Percentiles rank a stretch among this genome's conserved stretches.
These are phyloP conservation scores for Sthenelais limicola DNA, from an alignment of 2,888 invertebrate species.

Conservation along the genomic window DNA sequence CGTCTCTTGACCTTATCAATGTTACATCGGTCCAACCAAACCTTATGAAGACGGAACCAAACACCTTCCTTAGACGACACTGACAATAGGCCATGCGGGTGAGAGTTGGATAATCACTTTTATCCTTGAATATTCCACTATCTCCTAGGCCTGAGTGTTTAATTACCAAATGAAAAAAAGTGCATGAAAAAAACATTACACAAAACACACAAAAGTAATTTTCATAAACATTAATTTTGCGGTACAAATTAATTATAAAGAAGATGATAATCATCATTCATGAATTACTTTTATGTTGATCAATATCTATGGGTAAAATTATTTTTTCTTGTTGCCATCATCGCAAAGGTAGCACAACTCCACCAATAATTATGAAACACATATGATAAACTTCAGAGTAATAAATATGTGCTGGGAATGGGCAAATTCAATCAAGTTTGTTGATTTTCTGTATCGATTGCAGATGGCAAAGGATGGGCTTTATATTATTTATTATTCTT, in stretches of 20 bases:
- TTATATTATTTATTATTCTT: too few relatives aligned
- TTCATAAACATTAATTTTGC: too few relatives aligned
- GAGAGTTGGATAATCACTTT: conserved; percentile 58
- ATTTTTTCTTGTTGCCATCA: too few relatives aligned
- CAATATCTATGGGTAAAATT: not conserved
- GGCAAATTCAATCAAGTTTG: too few relatives aligned
- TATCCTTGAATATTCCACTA: conserved; percentile 56
- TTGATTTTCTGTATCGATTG: too few relatives aligned
- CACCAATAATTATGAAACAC: too few relatives aligned
- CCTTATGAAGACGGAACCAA: conserved; percentile 55
- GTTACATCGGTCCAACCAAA: conserved; percentile 58
- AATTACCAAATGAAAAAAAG: not conserved
- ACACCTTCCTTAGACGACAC: conserved; percentile 59
- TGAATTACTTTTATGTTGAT: not conserved
- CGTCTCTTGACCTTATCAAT: conserved; percentile 56
- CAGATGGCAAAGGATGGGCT: too few relatives aligned
- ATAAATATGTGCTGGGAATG: too few relatives aligned
- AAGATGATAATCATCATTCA: not conserved
- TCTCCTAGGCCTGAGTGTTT: conserved; percentile 46
- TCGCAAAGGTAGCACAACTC: too few relatives aligned
- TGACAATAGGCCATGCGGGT: conserved; percentile 64
- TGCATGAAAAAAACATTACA: too few relatives aligned
- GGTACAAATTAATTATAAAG: not conserved
- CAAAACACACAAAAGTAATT: too few relatives aligned
- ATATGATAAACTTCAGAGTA: too few relatives aligned